Base-by-base conservation (phyloP, 2,113 vertebrate species). In the Hippocampus guttulatus region DNA sequence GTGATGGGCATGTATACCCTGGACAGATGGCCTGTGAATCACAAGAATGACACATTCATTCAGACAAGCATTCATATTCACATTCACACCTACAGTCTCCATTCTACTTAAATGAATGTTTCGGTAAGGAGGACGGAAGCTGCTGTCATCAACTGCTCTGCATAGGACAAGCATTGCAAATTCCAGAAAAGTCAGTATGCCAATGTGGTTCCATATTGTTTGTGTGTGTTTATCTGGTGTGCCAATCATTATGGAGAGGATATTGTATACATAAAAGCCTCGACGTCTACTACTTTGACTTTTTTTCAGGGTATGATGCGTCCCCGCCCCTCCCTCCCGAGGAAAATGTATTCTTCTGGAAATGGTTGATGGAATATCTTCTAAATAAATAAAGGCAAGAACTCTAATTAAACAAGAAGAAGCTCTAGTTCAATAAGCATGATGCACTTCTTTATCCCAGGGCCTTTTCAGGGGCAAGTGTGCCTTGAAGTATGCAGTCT, bases 391-490 rank as follows among this genome's bases (percentile, higher is more conserved):
- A 68, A 81, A 74, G 45, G 57, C 25, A 75, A 73, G 67, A 64
- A 69, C 67, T 66, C 69, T 70, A 84, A 88, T 91, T 89, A 82
- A 76, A 87, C 65, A 84, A 72, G 73, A 85, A 85, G 69, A 72
- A 38, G 58, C 63, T 72, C 74, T 81, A 64, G 65, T 84, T 73
- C 67, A 84, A 65, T 74, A 79, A 60, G 41, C 68, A 81, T 75
- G 66, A 77, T 77, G 60, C 30, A 49, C 85, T 79, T 80, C 66
- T 81, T 77, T 76, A 81, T 83, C 75, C 74, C 30, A 21, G n/a
- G 75, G 77, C 74, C 72, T 84, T 79, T 61, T 75, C 68, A 64
- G 69, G 71, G 63, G 20, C 77, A 81, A 78, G 27, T 72, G 75
- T 78, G 73, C 61, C 84, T 80, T 71, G 27, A 80, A 87, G 73